phyloP scores from a whole-genome alignment of 2,113 vertebrate genomes.

The Ceuthmochares aereus region DNA sequence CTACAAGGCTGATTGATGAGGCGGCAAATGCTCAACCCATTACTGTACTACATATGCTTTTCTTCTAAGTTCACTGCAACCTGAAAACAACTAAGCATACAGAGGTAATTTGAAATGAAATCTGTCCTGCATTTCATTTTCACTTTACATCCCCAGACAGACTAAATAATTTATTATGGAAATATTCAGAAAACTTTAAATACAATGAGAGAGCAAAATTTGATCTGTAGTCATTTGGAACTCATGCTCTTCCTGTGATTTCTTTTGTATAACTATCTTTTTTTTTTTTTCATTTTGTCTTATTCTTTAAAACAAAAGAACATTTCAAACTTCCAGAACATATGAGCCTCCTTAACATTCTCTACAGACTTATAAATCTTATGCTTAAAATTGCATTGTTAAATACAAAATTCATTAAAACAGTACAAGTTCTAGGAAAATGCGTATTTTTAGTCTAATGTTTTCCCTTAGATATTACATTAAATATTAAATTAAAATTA shows the following conservation, averaged over 20 bases:
- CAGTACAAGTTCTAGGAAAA: background rate
- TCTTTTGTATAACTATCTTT: background rate
- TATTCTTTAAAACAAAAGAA: too few species aligned
- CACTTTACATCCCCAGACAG: background rate
- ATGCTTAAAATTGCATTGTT: background rate
- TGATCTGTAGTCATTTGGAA: background rate
- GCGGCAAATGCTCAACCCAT: background rate
- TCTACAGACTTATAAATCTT: background rate
- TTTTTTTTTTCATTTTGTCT: too few species aligned
- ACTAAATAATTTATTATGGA: background rate
- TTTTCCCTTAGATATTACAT: background rate
- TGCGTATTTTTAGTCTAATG: rapidly evolving
- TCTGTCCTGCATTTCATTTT: background rate
- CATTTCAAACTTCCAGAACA: too few species aligned
- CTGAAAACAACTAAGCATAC: background rate
- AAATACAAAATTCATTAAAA: background rate
- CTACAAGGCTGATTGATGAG: background rate
- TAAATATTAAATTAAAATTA: background rate
- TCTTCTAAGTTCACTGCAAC: background rate
- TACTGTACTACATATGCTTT: background rate
- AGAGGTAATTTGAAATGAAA: background rate
- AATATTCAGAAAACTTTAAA: background rate
- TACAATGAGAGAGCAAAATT: background rate
- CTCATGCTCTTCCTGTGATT: background rate
- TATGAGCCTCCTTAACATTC: background rate